A percentile compares a stretch with the other conserved stretches of the same genome.
Evolutionary conservation across 1,140 invertebrate genomes (phyloP).

Genomic region (Diabrotica undecimpunctata): DNA sequence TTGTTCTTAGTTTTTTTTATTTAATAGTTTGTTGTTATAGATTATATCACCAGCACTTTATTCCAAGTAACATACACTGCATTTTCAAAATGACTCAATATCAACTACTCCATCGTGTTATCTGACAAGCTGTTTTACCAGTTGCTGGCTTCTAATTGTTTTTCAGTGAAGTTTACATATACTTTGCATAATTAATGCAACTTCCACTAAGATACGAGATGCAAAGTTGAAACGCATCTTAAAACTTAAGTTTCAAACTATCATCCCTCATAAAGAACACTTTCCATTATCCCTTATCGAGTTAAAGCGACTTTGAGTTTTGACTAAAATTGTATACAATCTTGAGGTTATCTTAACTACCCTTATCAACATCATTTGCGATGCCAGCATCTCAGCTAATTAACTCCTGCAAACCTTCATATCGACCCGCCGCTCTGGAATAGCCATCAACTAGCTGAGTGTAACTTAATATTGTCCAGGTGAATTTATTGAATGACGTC

Average conservation of each 20-base stretch:
- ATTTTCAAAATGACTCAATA: too few relatives aligned
- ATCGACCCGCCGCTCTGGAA: neutral
- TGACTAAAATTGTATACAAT: neutral
- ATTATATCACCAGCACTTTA: too few relatives aligned
- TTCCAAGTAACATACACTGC: too few relatives aligned
- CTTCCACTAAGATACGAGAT: too few relatives aligned
- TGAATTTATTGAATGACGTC: neutral
- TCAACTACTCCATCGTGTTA: too few relatives aligned
- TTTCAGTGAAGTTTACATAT: too few relatives aligned
- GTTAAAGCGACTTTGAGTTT: neutral
- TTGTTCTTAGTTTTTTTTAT: too few relatives aligned
- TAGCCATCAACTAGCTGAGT: neutral
- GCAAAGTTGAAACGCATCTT: too few relatives aligned
- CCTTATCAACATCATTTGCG: conserved; percentile 1
- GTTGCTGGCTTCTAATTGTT: too few relatives aligned
- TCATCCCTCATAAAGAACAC: neutral
- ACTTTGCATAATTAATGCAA: too few relatives aligned
- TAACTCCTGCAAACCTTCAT: neutral
- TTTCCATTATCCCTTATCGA: neutral
- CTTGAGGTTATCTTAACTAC: neutral
- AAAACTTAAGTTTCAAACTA: neutral
- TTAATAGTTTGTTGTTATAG: too few relatives aligned
- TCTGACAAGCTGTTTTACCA: too few relatives aligned
- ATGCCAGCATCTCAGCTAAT: conserved; percentile 1
- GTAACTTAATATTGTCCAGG: neutral